phyloP scores from a whole-genome alignment of 2,113 vertebrate species.

The Dipodomys spectabilis region DNA sequence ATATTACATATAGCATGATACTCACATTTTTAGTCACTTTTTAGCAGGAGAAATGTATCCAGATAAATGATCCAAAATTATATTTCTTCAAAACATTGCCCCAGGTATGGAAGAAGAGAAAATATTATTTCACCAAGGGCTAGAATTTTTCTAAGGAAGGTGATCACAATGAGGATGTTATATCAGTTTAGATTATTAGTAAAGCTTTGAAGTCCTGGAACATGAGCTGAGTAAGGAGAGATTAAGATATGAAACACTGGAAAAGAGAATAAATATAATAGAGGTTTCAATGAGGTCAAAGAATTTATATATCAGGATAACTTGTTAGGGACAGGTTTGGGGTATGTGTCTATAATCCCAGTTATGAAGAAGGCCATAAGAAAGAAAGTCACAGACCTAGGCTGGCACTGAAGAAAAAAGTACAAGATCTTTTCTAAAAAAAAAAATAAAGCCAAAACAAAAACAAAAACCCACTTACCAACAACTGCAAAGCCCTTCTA shows the following conservation, averaged over 20 bases:
- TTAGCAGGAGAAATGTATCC: neutral
- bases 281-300: neutral
- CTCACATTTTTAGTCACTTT: neutral
- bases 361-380: too few species aligned
- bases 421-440: too few species aligned
- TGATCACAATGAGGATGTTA: neutral
- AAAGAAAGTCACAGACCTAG: too few species aligned
- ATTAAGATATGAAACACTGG: neutral
- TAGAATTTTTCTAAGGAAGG: neutral
- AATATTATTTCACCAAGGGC: neutral
- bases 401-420: too few species aligned
- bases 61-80: slow-evolving; percentile 41
- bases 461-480: too few species aligned
- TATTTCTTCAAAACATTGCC: slow-evolving; percentile 17
- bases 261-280: slow-evolving; percentile 1
- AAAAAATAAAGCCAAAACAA: too few species aligned
- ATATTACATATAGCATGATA: slow-evolving; percentile 8
- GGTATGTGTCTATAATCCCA: too few species aligned
- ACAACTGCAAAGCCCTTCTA: too few species aligned
- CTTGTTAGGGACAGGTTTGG: too few species aligned
- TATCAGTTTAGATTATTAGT: neutral
- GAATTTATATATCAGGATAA: neutral
- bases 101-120: slow-evolving; percentile 7
- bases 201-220: slow-evolving; percentile 27
- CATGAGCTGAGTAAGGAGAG: neutral